Evolutionary conservation across 2,888 invertebrate genomes (phyloP).

Genomic region (Tenthredo mesomela): DNA sequence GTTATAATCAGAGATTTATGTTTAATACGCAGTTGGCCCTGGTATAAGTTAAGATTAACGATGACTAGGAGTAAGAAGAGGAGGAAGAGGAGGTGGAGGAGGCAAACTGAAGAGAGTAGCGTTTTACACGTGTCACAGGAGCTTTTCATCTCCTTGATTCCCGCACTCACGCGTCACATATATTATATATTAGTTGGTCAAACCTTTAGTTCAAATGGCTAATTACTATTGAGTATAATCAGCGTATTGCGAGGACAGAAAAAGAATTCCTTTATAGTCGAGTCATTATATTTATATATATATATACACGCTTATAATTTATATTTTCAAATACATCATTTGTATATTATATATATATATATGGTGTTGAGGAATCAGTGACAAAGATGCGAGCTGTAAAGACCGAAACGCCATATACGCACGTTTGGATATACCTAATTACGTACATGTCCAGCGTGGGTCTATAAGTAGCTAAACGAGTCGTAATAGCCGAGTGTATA

Average conservation of each 20-base stretch:
- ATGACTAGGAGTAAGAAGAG: not conserved
- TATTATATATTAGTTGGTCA: not conserved
- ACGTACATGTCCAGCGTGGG: not conserved
- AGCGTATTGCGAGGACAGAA: not conserved
- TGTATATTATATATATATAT: too few species aligned
- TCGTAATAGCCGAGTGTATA: not conserved
- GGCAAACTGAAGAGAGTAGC: not conserved
- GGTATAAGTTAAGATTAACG: slow-evolving; percentile 27
- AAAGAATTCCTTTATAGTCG: too few species aligned
- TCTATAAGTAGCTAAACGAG: not conserved
- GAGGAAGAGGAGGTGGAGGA: too few species aligned
- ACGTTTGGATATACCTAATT: not conserved
- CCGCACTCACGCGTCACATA: too few species aligned
- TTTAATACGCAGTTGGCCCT: slow-evolving; percentile 1
- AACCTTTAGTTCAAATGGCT: slow-evolving; percentile 25
- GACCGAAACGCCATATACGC: not conserved
- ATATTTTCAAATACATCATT: not conserved
- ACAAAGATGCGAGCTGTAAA: not conserved
- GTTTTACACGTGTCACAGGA: slow-evolving; percentile 38
- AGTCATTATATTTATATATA: too few species aligned
- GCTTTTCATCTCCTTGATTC: slow-evolving; percentile 12
- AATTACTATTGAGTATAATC: slow-evolving; percentile 5
- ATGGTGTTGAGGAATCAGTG: not conserved
- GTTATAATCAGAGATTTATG: slow-evolving; percentile 45
- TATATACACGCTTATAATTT: not conserved